Conservation (phyloP, 1,140 invertebrate genomes). For the Penaeus japonicus region DNA sequence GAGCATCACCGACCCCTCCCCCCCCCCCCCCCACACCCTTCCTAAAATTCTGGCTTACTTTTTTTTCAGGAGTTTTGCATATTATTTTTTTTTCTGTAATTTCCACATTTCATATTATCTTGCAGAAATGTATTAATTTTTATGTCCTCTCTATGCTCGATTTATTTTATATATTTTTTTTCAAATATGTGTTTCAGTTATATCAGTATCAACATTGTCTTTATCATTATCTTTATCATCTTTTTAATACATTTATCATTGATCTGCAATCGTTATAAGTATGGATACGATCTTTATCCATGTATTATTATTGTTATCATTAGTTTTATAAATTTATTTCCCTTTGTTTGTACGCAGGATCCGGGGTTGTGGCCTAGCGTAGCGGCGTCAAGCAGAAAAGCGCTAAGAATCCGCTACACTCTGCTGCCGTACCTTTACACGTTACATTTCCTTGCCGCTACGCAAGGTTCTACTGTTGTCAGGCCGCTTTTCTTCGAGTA, state of each 20-base stretch:
- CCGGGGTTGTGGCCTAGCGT: slow-evolving; percentile 58
- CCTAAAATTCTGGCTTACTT: no score
- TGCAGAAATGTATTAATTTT: no score
- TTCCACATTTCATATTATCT: no score
- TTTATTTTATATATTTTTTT: not conserved
- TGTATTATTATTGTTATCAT: no score
- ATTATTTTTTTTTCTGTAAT: no score
- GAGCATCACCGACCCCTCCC: no score
- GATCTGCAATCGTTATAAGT: not conserved
- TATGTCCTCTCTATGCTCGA: no score
- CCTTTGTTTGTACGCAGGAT: slow-evolving; percentile 60
- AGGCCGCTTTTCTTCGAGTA: slow-evolving; percentile 38
- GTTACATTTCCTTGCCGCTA: slow-evolving; percentile 62
- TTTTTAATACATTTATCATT: not conserved
- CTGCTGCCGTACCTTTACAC: slow-evolving; percentile 69
- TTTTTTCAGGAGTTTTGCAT: no score
- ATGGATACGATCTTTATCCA: not conserved
- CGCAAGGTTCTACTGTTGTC: slow-evolving; percentile 22
- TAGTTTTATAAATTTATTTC: not conserved
- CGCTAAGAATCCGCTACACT: slow-evolving; percentile 65
- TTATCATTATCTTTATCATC: not conserved
- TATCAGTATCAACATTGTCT: not conserved
- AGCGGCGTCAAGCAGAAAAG: slow-evolving; percentile 60
- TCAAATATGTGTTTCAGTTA: not conserved
- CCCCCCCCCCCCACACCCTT: no score